Conservation (phyloP, 2,797 vertebrate species). For the Adrianichthys oophorus region DNA sequence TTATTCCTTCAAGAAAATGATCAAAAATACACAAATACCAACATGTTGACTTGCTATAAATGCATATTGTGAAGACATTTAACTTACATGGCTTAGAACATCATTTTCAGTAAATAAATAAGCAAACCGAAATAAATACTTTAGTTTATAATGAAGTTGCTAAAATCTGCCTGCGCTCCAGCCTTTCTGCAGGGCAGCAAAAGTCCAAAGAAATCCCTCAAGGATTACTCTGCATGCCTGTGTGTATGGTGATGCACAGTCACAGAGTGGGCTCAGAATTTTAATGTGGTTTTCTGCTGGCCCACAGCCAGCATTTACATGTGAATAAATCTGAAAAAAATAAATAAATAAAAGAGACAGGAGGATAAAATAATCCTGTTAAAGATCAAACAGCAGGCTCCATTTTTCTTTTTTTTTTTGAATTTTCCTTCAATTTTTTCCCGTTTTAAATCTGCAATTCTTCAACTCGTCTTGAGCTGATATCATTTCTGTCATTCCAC, state of each 20-base stretch:
- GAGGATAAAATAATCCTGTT: slow-evolving; percentile 77
- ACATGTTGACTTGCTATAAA: too few species aligned
- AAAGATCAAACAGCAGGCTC: slow-evolving; percentile 75
- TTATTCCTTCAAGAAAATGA: too few species aligned
- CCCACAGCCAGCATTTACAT: slow-evolving; percentile 63
- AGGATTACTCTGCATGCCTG: slow-evolving; percentile 49
- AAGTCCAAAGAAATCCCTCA: slow-evolving; percentile 47
- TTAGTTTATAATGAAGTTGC: slow-evolving; percentile 8
- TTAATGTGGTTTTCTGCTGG: slow-evolving; percentile 50
- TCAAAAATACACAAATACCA: too few species aligned
- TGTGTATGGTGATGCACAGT: slow-evolving; percentile 50
- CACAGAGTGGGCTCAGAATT: slow-evolving; percentile 47
- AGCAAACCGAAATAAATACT: slow-evolving; percentile 6
- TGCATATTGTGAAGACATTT: too few species aligned
- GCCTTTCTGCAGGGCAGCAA: slow-evolving; percentile 26
- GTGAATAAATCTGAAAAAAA: slow-evolving; percentile 74
- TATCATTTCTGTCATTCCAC: slow-evolving; percentile 18
- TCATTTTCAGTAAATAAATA: not conserved
- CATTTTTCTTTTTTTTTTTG: slow-evolving; percentile 39
- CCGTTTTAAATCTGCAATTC: slow-evolving; percentile 56
- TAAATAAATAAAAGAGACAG: slow-evolving; percentile 76
- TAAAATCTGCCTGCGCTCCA: slow-evolving; percentile 17
- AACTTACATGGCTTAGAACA: too few species aligned
- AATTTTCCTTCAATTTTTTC: slow-evolving; percentile 45
- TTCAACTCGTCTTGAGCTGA: slow-evolving; percentile 24